A percentile compares a stretch with the other conserved stretches of the same genome.
phyloP scores from a whole-genome alignment of 2,113 vertebrate genomes.

The Engystomops pustulosus region DNA sequence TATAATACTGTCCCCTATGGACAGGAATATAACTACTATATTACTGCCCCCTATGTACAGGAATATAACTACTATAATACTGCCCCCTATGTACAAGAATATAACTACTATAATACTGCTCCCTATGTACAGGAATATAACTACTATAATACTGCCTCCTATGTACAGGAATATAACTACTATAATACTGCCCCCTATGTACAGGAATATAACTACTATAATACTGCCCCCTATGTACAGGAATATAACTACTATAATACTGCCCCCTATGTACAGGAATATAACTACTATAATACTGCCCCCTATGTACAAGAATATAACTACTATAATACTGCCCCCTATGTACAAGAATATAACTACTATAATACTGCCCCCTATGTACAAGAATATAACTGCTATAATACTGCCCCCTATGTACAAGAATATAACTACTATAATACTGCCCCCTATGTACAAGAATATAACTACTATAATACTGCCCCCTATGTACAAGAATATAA shows the following conservation, averaged over 20 bases:
- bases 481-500: too few relatives aligned
- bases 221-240: not conserved
- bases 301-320: not conserved
- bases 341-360: too few relatives aligned
- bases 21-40: not conserved
- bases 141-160: conserved; percentile 6
- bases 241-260: conserved; percentile 5
- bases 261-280: too few relatives aligned
- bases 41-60: not conserved
- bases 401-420: too few relatives aligned
- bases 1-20: not conserved
- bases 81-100: too few relatives aligned
- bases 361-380: not conserved
- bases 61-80: conserved; percentile 5
- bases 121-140: not conserved
- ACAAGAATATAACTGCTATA: not conserved
- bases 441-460: not conserved
- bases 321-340: conserved; percentile 6
- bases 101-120: too few relatives aligned
- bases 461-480: conserved; percentile 4
- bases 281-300: too few relatives aligned
- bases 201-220: not conserved
- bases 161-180: too few relatives aligned
- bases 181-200: not conserved
- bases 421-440: too few relatives aligned